These are phyloP conservation scores for Basileuterus tristriatus DNA, from an alignment of 2,797 vertebrate species.

Conservation along the genomic window DNA sequence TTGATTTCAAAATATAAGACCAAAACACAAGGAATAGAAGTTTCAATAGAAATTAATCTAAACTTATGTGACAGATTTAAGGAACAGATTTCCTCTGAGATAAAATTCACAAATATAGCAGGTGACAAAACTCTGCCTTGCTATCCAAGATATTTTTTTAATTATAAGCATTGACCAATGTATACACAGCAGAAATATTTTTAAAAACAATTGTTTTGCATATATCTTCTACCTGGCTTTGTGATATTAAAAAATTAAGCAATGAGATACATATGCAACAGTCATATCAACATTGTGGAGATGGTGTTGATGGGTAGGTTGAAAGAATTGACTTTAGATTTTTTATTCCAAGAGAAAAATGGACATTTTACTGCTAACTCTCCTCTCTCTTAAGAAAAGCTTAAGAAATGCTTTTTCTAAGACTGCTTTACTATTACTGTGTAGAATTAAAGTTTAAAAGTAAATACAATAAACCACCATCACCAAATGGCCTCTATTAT, in stretches of 20 bases:
- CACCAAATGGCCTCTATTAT: neutral
- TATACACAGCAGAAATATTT: neutral
- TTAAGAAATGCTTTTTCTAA: neutral
- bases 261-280: neutral
- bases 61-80: neutral
- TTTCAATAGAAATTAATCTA: neutral
- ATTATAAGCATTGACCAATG: neutral
- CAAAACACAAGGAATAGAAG: neutral
- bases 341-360: neutral
- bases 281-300: neutral
- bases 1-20: neutral
- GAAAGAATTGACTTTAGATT: neutral
- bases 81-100: neutral
- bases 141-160: neutral
- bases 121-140: neutral
- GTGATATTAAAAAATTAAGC: neutral
- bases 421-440: neutral
- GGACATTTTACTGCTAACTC: neutral
- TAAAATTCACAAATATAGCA: neutral
- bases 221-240: neutral
- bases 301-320: neutral
- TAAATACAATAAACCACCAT: neutral
- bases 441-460: constrained; percentile 7
- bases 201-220: neutral
- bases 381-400: neutral